phyloP scores from a whole-genome alignment of 2,888 invertebrate species.

The Morinoia aosen region DNA sequence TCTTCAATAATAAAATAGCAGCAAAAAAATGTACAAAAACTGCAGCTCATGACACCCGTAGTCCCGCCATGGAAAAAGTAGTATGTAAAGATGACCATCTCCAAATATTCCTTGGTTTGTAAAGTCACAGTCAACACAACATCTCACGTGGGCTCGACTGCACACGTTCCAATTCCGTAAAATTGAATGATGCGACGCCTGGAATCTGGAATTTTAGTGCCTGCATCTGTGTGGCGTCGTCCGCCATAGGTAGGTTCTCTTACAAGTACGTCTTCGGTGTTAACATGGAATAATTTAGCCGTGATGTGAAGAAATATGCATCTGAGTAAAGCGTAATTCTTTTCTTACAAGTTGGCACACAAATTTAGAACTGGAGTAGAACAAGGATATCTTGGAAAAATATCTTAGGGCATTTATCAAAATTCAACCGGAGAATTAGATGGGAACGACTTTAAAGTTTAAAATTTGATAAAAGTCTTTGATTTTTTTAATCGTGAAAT shows the following conservation, averaged over 20 bases:
- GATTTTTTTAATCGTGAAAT: not conserved
- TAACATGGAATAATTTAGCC: not conserved
- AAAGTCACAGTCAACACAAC: slow-evolving; percentile 12
- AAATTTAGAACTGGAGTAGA: not conserved
- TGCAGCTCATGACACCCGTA: not conserved
- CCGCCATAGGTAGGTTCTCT: not conserved
- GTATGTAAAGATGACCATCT: slow-evolving; percentile 28
- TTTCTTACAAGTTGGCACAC: not conserved
- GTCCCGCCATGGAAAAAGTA: not conserved
- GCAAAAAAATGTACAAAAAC: slow-evolving; percentile 2
- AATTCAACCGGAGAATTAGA: not conserved
- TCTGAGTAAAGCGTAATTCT: not conserved
- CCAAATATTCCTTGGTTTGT: slow-evolving; percentile 29
- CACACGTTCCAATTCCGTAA: not conserved
- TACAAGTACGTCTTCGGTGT: not conserved
- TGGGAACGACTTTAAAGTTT: not conserved
- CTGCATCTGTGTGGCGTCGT: not conserved
- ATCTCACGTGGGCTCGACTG: not conserved
- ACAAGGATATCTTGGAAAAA: not conserved
- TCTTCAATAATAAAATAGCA: not conserved
- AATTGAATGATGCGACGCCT: not conserved
- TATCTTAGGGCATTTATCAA: not conserved
- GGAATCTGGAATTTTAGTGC: not conserved
- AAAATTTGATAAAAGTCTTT: not conserved
- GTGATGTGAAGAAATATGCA: not conserved